phyloP scores from a whole-genome alignment of 2,888 invertebrate genomes.

The Melanchra persicariae region DNA sequence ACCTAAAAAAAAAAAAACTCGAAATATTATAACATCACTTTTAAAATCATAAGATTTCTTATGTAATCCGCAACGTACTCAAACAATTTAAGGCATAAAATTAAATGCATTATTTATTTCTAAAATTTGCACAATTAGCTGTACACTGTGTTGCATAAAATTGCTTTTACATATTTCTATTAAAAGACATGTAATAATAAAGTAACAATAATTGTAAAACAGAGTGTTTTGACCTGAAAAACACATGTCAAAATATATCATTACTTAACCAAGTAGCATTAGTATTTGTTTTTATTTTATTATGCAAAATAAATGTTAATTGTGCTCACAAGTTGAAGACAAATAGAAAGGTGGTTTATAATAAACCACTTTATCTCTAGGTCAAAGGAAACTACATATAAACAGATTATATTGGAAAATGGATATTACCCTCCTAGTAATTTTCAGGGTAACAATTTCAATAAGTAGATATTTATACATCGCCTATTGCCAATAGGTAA shows the following conservation, averaged over 20 bases:
- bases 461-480: not conserved
- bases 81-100: not conserved
- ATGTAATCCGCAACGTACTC: not conserved
- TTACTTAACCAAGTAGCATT: not conserved
- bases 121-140: not conserved
- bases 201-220: conserved; percentile 7
- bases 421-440: not conserved
- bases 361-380: not conserved
- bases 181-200: conserved; percentile 25
- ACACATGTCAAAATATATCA: conserved; percentile 22
- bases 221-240: conserved; percentile 42
- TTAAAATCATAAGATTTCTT: not conserved
- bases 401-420: conserved; percentile 12
- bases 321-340: not conserved
- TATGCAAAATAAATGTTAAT: not conserved
- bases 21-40: not conserved
- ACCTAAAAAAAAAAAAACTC: not conserved
- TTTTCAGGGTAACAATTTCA: not conserved
- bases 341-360: conserved; percentile 9
- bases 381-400: not conserved
- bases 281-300: conserved; percentile 10
- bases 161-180: conserved; percentile 23
- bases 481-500: no score
- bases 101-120: not conserved
- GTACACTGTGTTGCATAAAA: not conserved